phyloP scores from a whole-genome alignment of 2,113 vertebrate genomes.

The Sander vitreus region DNA sequence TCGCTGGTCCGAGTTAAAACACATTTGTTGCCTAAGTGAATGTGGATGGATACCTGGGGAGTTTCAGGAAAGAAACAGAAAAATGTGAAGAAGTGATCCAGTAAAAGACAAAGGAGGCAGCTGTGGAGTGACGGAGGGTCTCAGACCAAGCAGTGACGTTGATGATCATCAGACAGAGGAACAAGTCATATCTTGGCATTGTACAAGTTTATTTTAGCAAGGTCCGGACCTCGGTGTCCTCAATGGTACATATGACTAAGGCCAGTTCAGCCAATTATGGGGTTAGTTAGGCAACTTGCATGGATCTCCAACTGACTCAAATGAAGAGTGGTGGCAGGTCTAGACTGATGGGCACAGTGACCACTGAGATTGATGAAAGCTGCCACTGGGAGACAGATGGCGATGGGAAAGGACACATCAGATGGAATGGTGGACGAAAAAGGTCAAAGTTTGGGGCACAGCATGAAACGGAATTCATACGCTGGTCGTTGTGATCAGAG shows the following conservation, averaged over 20 bases:
- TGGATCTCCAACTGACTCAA: constrained; percentile 12
- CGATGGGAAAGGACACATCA: constrained; percentile 47
- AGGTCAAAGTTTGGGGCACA: constrained; percentile 54
- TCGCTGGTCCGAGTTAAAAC: neutral
- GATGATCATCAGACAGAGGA: too few relatives aligned
- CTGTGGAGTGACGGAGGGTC: constrained; percentile 5
- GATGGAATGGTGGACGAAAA: constrained; percentile 50
- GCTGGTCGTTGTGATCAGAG: constrained; percentile 31
- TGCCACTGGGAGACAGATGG: constrained; percentile 42
- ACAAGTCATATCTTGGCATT: too few relatives aligned
- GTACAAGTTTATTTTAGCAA: too few relatives aligned
- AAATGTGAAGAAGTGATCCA: neutral
- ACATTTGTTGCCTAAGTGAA: too few relatives aligned
- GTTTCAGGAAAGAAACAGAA: neutral
- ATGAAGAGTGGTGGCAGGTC: constrained; percentile 40
- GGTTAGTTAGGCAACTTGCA: constrained; percentile 9
- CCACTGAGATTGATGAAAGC: constrained; percentile 46
- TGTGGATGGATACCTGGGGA: neutral
- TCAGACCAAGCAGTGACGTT: neutral
- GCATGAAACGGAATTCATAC: constrained; percentile 43
- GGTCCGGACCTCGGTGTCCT: too few relatives aligned
- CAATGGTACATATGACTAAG: neutral
- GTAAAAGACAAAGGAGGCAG: neutral
- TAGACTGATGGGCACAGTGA: constrained; percentile 32
- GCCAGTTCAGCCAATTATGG: neutral